Conservation (phyloP, 1,140 invertebrate genomes). For the Drosophila watanabei region DNA sequence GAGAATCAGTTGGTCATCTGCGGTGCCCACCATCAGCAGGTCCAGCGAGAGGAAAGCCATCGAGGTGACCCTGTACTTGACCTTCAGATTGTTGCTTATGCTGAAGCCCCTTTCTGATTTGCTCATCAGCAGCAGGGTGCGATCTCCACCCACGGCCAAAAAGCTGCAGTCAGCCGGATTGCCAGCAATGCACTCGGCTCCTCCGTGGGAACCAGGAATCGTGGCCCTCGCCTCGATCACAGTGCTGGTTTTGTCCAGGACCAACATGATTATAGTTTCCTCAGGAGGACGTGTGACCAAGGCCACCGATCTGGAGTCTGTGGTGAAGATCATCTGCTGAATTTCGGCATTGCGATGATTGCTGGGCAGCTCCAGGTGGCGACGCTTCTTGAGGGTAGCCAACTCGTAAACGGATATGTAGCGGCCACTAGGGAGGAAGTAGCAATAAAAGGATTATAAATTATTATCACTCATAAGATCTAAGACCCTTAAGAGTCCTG, state of each 20-base stretch:
- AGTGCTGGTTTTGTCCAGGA: conserved; percentile 92
- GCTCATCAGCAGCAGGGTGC: conserved; percentile 89
- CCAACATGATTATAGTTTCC: conserved; percentile 90
- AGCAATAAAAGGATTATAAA: neutral
- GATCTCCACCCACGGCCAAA: conserved; percentile 89
- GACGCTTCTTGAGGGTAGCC: conserved; percentile 87
- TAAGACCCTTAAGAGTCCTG: neutral
- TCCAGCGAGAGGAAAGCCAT: conserved; percentile 90
- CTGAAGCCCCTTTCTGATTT: conserved; percentile 90
- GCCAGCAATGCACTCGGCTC: conserved; percentile 71
- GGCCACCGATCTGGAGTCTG: conserved; percentile 90
- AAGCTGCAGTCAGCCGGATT: conserved; percentile 91
- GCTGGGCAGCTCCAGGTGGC: conserved; percentile 87
- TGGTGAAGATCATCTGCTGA: conserved; percentile 90
- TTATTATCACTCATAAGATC: neutral
- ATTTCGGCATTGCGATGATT: conserved; percentile 86
- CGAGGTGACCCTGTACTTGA: conserved; percentile 89
- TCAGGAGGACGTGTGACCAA: conserved; percentile 91
- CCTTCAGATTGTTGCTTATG: conserved; percentile 91
- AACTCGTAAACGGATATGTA: conserved; percentile 87
- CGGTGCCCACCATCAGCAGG: conserved; percentile 90
- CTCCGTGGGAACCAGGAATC: conserved; percentile 86
- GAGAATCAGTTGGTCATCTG: conserved; percentile 89
- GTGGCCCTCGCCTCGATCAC: conserved; percentile 89
- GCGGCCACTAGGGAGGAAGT: conserved; percentile 41